Evolutionary conservation across 1,140 invertebrate species (phyloP), one percentile per base, ranked within the genome.

Genomic region (Meloidogyne exigua): DNA sequence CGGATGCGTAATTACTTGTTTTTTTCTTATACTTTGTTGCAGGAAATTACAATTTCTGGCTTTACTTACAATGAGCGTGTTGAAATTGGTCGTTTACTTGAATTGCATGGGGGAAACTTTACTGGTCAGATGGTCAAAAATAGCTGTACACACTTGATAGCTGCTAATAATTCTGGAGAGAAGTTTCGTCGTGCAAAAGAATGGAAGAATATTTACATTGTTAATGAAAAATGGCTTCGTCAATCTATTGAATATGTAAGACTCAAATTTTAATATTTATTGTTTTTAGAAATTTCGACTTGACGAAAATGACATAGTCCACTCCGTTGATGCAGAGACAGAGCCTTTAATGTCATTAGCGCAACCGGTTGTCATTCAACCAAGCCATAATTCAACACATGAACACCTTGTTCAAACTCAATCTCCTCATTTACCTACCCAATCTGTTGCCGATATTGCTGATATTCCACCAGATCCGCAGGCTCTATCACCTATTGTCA

Each of bases 31-130:
- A 4, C 0, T 18, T 32, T 7, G n/a, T 72, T 72, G 28, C 9
- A 68, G 68, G 21, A 68, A 68, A 42, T 75, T 26, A 75, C 68
- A 15, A 68, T 75, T 25, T 75, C 70, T n/a, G 74, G 74, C 4
- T 75, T 68, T n/a, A n/a, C 23, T 26, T 23, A 11, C 0, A 10
- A 18, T 44, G 65, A 75, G 0, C 64, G 64, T 2, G 1, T n/a
- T 10, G 70, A 75, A 39, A 75, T 75, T 39, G 74, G 74, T 1
- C 74, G 70, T 7, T 12, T 75, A 21, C 5, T 68, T n/a, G 74
- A 76, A 11, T n/a, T 26, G 69, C n/a, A 75, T 71, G 74, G 74
- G 11, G 74, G 74, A 12, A 25, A 25, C 7, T 75, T 75, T 65
- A 39, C 5, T 49, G 74, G 69, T 7, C 28, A 76, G n/a, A 75